These are phyloP conservation scores for Lampris megalopsis DNA, from an alignment of 2,113 vertebrate genomes.

Conservation along the genomic window DNA sequence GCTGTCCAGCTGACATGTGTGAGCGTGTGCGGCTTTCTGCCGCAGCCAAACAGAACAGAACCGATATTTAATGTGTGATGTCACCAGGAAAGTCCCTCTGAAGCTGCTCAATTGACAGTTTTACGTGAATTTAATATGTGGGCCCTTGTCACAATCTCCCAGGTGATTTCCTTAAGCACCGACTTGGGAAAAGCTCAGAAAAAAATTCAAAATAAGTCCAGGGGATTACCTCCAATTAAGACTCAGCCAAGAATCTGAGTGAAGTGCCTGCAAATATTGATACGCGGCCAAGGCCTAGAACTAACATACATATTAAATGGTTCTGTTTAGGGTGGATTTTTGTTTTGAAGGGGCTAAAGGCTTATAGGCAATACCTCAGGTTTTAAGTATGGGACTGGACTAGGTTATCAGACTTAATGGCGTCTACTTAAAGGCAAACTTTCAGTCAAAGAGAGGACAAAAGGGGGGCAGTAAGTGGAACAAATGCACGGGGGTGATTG, in stretches of 20 bases:
- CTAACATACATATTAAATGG: neutral
- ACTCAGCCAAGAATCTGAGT: too few species aligned
- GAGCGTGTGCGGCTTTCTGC: neutral
- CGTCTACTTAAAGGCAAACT: conserved; percentile 15
- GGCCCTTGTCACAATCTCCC: neutral
- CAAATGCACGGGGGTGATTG: neutral
- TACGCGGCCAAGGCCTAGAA: too few species aligned
- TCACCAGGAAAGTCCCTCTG: neutral
- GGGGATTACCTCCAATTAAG: too few species aligned
- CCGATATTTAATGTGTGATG: neutral
- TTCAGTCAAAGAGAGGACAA: conserved; percentile 14
- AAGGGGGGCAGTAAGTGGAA: neutral
- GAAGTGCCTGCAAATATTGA: too few species aligned
- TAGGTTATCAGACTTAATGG: conserved; percentile 40
- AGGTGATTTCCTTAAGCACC: neutral
- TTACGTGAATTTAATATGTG: neutral
- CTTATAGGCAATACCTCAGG: conserved; percentile 35
- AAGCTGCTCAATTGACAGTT: neutral
- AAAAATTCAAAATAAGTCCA: neutral
- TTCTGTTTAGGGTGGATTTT: neutral
- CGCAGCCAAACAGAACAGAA: neutral
- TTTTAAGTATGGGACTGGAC: conserved; percentile 26
- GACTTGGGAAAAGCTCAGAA: neutral
- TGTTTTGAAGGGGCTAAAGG: conserved; percentile 14
- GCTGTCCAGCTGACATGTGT: neutral